A percentile compares a stretch with the other conserved stretches of the same genome.
Evolutionary conservation across 2,888 invertebrate genomes (phyloP).

Genomic region (Autographa pulchrina): DNA sequence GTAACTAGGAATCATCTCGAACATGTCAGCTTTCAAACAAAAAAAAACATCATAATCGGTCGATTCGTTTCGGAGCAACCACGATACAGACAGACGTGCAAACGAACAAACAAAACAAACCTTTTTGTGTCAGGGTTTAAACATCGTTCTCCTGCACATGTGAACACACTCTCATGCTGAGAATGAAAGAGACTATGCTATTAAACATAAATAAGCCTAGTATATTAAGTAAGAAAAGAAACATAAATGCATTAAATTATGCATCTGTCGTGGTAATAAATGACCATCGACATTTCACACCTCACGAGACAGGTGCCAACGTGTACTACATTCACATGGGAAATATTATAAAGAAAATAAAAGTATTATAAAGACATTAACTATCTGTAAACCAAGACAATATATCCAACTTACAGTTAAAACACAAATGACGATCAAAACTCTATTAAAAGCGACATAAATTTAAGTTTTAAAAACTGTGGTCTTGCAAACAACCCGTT

Average conservation of each 20-base stretch:
- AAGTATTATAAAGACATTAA: slow-evolving; percentile 6
- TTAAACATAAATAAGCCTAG: not conserved
- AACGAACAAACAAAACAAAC: too few species aligned
- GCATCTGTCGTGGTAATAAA: slow-evolving; percentile 37
- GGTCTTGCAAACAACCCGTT: slow-evolving; percentile 26
- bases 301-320: slow-evolving; percentile 43
- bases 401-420: not conserved
- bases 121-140: too few species aligned
- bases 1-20: too few species aligned
- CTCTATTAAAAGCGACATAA: not conserved
- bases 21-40: too few species aligned
- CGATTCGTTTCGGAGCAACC: too few species aligned
- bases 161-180: not conserved
- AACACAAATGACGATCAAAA: not conserved
- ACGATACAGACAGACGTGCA: too few species aligned
- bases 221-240: slow-evolving; percentile 28
- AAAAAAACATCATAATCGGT: too few species aligned
- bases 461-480: not conserved
- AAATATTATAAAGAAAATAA: slow-evolving; percentile 30
- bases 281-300: slow-evolving; percentile 44
- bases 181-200: not conserved
- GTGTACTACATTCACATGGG: slow-evolving; percentile 44
- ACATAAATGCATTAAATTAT: slow-evolving; percentile 26
- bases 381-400: slow-evolving; percentile 9
- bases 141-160: too few species aligned